Evolutionary conservation across 2,797 vertebrate genomes (phyloP), one percentile per base, ranked within the genome.

Genomic region (Parauchenoglanis punctatus): DNA sequence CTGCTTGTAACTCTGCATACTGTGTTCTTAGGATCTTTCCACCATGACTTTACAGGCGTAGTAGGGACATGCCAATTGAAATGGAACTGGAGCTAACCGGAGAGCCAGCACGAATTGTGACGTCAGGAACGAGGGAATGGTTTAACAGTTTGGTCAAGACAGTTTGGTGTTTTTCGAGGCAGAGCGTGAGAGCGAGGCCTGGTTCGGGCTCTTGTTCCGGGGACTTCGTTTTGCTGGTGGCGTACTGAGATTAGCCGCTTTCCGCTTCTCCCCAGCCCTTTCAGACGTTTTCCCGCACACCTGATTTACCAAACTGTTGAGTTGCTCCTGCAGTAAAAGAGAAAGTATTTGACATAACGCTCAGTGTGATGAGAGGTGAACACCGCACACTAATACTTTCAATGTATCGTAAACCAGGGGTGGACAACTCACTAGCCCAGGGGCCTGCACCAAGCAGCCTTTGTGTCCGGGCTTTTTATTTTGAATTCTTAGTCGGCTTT

Each of bases 161-260:
- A 85, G 88, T 67, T 87, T n/a, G 23, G 81, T 63, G 87, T 87
- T 87, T 59, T 89, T 90, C 13, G 81, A 87, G 85, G 97, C 94
- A 90, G 99, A 96, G 94, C 97, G 97, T 31, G 97, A 96, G 90
- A 97, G 96, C 89, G 96, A 96, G 93, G 98, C 97, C 91, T 97
- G 97, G 86, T 97, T 96, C 0, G 97, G 97, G 1, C 97, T 96
- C 91, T 97, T 97, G 94, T 99, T 99, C 25, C 98, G 95, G 91
- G 97, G 97, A 85, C 98, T 98, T 91, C 98, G 97, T 96, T 99
- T 97, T 93, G 98, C 96, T 75, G 96, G 95, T 95, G 98, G 98
- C 92, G 95, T 93, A 88, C 86, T 92, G 91, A 96, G 91, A 93
- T 95, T 95, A 96, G 93, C 96, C 96, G 90, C 96, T 95, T 95